Conservation (phyloP, 2,113 vertebrate genomes). For the Eolophus roseicapilla region DNA sequence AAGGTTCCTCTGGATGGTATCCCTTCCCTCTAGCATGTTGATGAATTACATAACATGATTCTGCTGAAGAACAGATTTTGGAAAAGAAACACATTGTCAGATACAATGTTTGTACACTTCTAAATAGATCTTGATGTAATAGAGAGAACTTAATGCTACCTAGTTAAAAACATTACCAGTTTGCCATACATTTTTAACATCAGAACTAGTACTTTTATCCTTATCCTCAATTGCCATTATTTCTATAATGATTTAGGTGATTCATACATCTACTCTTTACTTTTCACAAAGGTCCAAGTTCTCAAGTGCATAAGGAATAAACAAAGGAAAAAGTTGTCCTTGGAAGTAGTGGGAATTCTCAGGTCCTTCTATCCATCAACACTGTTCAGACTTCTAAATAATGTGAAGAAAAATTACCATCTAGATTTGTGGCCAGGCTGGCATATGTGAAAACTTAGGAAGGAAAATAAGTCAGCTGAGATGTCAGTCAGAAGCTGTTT, state of each 20-base stretch:
- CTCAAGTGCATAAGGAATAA: background rate
- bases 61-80: background rate
- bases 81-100: background rate
- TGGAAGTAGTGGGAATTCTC: background rate
- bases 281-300: background rate
- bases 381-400: background rate
- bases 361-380: background rate
- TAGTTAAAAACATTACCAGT: background rate
- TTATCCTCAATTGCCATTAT: background rate
- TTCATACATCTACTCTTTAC: background rate
- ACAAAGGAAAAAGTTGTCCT: background rate
- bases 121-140: background rate
- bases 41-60: background rate
- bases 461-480: background rate
- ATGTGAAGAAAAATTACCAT: background rate
- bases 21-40: background rate
- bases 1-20: background rate
- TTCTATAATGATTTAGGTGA: background rate
- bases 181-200: background rate
- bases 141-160: background rate
- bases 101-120: background rate
- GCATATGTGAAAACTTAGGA: background rate
- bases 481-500: conserved; percentile 3
- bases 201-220: background rate
- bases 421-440: background rate